Base-by-base conservation (phyloP, 2,888 invertebrate genomes). In the Mellilla xanthometata region DNA sequence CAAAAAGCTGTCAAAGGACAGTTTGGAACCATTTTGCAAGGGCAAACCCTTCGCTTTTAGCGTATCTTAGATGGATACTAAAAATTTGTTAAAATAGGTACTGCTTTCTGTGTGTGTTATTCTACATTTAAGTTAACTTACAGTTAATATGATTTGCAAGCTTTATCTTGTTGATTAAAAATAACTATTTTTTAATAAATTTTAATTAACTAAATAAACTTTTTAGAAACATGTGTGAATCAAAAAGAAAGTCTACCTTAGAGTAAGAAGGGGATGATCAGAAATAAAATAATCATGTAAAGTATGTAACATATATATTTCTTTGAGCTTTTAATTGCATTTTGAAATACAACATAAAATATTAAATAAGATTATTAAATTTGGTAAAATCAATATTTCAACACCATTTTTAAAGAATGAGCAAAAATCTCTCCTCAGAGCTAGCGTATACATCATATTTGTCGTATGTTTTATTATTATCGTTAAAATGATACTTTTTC, bases 311-410 rank as follows among this genome's bases (percentile, higher is more conserved):
- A 94, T 94, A 94, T 92, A 93, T 94, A 94, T 94, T 94, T 94
- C 94, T 94, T 94, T 94, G 94, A 94, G 94, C 94, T 93, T 94
- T 91, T 93, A 93, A 93, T 94, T 94, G 94, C 94, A 93, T 93
- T 94, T 92, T 93, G 93, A 94, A 93, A 92, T 94, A 94, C 94
- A 94, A 94, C 93, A 93, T 94, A 89, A 89, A 94, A 93, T 93
- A 93, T 93, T 93, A 93, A 93, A 94, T 93, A 93, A 93, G 93
- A 92, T 92, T 92, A 93, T 91, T 89, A 84, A 92, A 92, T 93
- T 92, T 93, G 93, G 93, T 93, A 93, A 93, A 92, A 92, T 93
- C 92, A 93, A 93, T 59, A 90, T 89, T 86, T 88, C 74, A 88
- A 90, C 89, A 89, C 80, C 78, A 74, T 82, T 81, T 76, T 69